These are phyloP conservation scores for Aurelia sp. DNA, from an alignment of 30 jellyfish, hydroid and myxozoan genomes.

Conservation along the genomic window DNA sequence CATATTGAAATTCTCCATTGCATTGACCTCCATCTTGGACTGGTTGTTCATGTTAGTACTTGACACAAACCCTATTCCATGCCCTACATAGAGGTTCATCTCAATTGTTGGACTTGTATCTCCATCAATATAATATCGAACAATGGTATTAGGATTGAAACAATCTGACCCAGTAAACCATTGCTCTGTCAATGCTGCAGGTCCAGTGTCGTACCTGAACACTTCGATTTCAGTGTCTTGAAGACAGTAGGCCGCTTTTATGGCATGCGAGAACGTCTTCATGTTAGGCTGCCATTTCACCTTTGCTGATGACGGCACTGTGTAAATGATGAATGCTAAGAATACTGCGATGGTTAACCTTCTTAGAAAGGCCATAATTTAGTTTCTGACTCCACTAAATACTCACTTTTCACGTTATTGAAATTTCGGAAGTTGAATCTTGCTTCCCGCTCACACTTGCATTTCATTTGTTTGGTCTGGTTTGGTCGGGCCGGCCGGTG, in stretches of 20 bases:
- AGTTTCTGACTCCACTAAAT: no score
- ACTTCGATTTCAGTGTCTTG: slow-evolving; percentile 61
- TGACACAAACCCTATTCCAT: slow-evolving; percentile 83
- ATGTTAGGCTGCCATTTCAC: slow-evolving; percentile 60
- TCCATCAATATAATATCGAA: slow-evolving; percentile 79
- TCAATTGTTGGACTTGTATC: slow-evolving; percentile 69
- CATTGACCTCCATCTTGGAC: slow-evolving; percentile 22
- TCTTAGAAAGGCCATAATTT: no score
- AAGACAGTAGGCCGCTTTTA: slow-evolving; percentile 73
- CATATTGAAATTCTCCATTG: neutral
- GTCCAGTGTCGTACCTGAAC: slow-evolving; percentile 56
- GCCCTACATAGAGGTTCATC: slow-evolving; percentile 69
- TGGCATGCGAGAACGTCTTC: slow-evolving; percentile 86
- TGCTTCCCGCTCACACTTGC: no score
- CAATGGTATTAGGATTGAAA: slow-evolving; percentile 70
- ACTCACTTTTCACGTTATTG: no score
- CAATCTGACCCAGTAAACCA: slow-evolving; percentile 85
- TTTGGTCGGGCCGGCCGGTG: no score
- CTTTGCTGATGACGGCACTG: no score
- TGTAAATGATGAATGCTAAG: no score
- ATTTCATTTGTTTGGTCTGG: no score
- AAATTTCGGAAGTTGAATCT: no score
- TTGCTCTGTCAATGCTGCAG: slow-evolving; percentile 91
- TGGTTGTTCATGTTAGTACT: slow-evolving; percentile 7
- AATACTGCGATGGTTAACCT: no score